Conservation (phyloP, 2,888 invertebrate species). For the Pharmacophagus antenor region DNA sequence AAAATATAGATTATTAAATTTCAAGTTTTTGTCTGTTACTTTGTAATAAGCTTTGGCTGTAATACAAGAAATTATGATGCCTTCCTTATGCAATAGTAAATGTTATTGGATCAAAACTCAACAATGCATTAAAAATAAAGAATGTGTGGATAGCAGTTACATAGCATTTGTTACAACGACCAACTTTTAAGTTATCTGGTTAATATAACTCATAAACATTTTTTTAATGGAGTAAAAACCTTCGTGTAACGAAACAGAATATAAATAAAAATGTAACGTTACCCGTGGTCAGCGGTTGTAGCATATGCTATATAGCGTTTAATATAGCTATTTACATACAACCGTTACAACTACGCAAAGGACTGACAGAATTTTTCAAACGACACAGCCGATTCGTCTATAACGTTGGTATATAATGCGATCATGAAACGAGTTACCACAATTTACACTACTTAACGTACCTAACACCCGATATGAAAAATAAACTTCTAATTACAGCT, state of each 20-base stretch:
- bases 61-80: slow-evolving; percentile 5
- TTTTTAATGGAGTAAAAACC: background rate
- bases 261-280: background rate
- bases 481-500: slow-evolving; percentile 80
- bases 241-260: background rate
- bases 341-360: slow-evolving; percentile 61
- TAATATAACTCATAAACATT: background rate
- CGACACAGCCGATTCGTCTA: slow-evolving; percentile 80
- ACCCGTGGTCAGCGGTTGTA: slow-evolving; percentile 15
- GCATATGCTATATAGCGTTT: slow-evolving; percentile 30
- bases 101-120: slow-evolving; percentile 35
- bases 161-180: background rate
- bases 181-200: background rate
- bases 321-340: slow-evolving; percentile 64
- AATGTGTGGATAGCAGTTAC: slow-evolving; percentile 35
- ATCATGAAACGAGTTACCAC: slow-evolving; percentile 72
- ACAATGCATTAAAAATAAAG: slow-evolving; percentile 41
- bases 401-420: slow-evolving; percentile 63
- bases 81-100: slow-evolving; percentile 5
- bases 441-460: slow-evolving; percentile 78
- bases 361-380: slow-evolving; percentile 65
- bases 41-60: slow-evolving; percentile 4
- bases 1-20: slow-evolving; percentile 16
- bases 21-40: slow-evolving; percentile 1
- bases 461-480: slow-evolving; percentile 81